phyloP scores from a whole-genome alignment of 92 coral and sea anemone genomes.

The Diadumene lineata region DNA sequence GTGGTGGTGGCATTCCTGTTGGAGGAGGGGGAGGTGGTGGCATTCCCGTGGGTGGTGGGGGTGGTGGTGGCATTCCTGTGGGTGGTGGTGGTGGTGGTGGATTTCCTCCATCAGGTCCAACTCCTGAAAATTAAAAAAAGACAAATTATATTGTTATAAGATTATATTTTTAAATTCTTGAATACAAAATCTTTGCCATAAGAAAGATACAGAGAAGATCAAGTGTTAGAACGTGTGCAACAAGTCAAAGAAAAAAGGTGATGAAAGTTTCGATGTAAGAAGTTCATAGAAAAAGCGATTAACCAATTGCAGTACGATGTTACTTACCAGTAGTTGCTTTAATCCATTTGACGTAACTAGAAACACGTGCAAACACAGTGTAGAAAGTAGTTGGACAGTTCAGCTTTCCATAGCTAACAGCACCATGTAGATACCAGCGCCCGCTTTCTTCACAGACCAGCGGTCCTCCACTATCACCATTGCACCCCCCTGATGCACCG shows the following conservation, averaged over 20 bases:
- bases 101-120: constrained; percentile 36
- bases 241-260: too few relatives aligned
- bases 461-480: constrained; percentile 87
- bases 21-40: constrained; percentile 38
- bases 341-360: constrained; percentile 62
- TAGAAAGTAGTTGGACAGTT: constrained; percentile 64
- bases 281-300: too few relatives aligned
- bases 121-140: constrained; percentile 1
- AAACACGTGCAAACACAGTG: constrained; percentile 65
- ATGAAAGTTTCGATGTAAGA: too few relatives aligned
- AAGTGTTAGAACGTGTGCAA: too few relatives aligned
- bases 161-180: too few relatives aligned
- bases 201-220: too few relatives aligned
- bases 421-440: constrained; percentile 69
- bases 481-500: constrained; percentile 41
- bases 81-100: constrained; percentile 25
- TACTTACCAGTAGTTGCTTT: constrained; percentile 10
- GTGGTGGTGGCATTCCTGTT: constrained; percentile 6
- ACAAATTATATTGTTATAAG: too few relatives aligned
- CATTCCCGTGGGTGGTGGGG: constrained; percentile 1
- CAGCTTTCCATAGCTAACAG: constrained; percentile 64
- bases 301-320: too few relatives aligned
- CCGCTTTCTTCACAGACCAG: constrained; percentile 66
- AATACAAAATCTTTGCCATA: too few relatives aligned
- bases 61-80: constrained; percentile 16